These are phyloP conservation scores for Brachirus orientalis DNA, from an alignment of 2,113 vertebrate species.

Conservation along the genomic window DNA sequence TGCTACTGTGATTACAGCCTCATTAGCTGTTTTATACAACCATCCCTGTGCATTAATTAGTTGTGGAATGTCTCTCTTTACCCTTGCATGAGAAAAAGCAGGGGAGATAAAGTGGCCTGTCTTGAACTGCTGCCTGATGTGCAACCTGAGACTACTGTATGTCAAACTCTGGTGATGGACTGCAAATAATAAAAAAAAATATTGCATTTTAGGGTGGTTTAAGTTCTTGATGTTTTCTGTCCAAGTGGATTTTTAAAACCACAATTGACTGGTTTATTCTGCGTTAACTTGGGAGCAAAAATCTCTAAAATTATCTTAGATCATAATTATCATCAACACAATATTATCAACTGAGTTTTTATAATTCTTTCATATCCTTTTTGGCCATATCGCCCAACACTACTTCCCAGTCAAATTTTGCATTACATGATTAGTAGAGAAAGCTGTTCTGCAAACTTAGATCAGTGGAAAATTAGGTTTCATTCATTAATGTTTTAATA, in stretches of 20 bases:
- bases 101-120: constrained; percentile 78
- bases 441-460: neutral
- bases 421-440: neutral
- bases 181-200: no score
- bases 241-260: no score
- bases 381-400: neutral
- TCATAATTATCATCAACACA: no score
- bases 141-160: constrained; percentile 33
- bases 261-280: no score
- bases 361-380: neutral
- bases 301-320: no score
- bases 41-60: constrained; percentile 94
- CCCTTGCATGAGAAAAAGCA: constrained; percentile 76
- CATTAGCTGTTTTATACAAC: constrained; percentile 94
- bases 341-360: no score
- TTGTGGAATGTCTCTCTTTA: constrained; percentile 89
- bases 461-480: constrained; percentile 18
- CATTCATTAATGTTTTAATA: constrained; percentile 43
- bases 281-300: no score
- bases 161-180: constrained; percentile 22
- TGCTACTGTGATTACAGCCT: constrained; percentile 93
- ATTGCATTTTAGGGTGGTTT: no score
- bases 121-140: constrained; percentile 82
- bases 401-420: neutral
- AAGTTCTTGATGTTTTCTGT: no score